Conservation (phyloP, 2,888 invertebrate genomes). For the Brenthis hecate region DNA sequence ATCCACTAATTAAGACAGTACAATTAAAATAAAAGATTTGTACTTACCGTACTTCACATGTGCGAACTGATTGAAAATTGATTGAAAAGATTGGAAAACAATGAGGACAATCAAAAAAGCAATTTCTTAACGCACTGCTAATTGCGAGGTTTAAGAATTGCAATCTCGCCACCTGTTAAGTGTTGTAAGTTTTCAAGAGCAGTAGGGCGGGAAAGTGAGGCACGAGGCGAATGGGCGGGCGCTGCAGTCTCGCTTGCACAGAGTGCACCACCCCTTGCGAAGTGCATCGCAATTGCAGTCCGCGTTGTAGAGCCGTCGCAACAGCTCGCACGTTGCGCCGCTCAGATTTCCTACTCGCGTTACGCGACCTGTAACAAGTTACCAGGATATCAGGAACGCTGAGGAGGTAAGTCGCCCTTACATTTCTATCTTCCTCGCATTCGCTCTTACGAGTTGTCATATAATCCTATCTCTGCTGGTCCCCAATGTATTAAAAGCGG, state of each 20-base stretch:
- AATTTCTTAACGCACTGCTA: constrained; percentile 23
- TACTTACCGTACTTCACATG: neutral
- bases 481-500: constrained; percentile 57
- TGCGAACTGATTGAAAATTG: neutral
- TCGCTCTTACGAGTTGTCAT: constrained; percentile 55
- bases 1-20: neutral
- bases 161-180: constrained; percentile 45
- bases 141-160: constrained; percentile 30
- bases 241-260: constrained; percentile 81
- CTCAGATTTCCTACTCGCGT: constrained; percentile 54
- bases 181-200: constrained; percentile 61
- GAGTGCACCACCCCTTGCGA: constrained; percentile 75
- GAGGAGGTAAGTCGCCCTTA: constrained; percentile 73
- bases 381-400: constrained; percentile 70
- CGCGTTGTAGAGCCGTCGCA: constrained; percentile 58
- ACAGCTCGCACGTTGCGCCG: constrained; percentile 65
- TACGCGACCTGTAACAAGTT: constrained; percentile 78
- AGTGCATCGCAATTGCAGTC: constrained; percentile 70
- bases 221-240: constrained; percentile 79
- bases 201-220: constrained; percentile 81
- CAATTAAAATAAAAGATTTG: neutral
- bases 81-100: neutral
- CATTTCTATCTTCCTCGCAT: constrained; percentile 58
- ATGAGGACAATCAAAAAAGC: constrained; percentile 1
- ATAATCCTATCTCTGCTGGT: constrained; percentile 53